Conservation (phyloP, 1,140 invertebrate genomes). For the Ceratosolen fusciceps region DNA sequence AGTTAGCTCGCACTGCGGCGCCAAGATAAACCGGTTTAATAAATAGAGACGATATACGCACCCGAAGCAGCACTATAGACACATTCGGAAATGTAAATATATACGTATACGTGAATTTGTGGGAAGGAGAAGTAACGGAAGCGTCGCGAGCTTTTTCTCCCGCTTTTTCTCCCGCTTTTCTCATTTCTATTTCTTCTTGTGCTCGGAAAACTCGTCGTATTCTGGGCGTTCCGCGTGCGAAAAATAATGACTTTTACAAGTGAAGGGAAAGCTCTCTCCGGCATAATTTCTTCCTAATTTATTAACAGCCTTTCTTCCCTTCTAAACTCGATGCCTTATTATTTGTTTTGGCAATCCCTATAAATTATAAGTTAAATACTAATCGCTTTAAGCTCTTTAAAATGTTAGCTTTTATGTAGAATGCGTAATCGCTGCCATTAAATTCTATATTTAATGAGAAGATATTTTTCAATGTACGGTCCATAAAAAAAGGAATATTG, state of each 20-base stretch:
- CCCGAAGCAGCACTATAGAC: constrained; percentile 9
- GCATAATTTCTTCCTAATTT: not conserved
- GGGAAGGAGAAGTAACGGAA: constrained; percentile 33
- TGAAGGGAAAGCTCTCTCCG: not conserved
- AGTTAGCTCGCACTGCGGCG: constrained; percentile 38
- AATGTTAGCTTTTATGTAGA: too few relatives aligned
- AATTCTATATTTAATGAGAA: not conserved
- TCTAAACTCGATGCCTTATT: not conserved
- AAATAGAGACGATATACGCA: constrained; percentile 47
- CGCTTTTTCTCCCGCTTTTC: not conserved
- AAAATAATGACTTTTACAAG: not conserved
- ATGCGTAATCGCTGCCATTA: not conserved
- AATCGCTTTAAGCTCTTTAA: not conserved
- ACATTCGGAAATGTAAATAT: constrained; percentile 44
- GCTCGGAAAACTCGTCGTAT: not conserved
- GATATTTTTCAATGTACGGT: not conserved
- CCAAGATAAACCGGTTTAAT: constrained; percentile 51
- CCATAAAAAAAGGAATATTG: not conserved
- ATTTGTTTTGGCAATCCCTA: not conserved
- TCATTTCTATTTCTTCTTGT: not conserved
- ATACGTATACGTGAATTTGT: constrained; percentile 9
- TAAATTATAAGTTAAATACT: not conserved
- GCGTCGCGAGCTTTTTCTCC: constrained; percentile 18
- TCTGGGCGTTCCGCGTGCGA: not conserved
- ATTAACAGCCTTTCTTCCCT: not conserved